phyloP scores from a whole-genome alignment of 2,797 vertebrate species.

The Euthynnus affinis region DNA sequence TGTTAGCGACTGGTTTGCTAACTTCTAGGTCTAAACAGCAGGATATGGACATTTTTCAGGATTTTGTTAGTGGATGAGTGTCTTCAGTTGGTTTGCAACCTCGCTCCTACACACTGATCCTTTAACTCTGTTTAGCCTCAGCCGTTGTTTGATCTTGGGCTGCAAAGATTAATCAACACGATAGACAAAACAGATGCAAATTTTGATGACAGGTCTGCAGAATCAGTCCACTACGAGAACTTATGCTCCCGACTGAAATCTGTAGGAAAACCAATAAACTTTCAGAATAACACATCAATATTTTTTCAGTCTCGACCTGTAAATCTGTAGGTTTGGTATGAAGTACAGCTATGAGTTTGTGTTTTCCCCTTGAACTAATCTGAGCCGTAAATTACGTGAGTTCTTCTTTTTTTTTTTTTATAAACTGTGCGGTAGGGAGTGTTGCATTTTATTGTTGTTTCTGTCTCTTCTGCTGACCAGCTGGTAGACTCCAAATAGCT shows the following conservation, averaged over 20 bases:
- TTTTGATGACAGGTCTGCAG: neutral
- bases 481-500: conserved; percentile 40
- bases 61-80: neutral
- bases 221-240: neutral
- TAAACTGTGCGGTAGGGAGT: conserved; percentile 12
- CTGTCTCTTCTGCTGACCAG: conserved; percentile 41
- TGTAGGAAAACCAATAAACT: neutral
- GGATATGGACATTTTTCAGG: neutral
- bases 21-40: neutral
- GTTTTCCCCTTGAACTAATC: conserved; percentile 36
- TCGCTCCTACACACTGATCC: too few species aligned
- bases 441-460: conserved; percentile 24
- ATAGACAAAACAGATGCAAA: conserved; percentile 10
- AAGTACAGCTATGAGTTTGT: neutral
- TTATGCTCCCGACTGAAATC: neutral
- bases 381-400: conserved; percentile 10
- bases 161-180: conserved; percentile 6
- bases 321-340: neutral
- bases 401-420: conserved; percentile 1
- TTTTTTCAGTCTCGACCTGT: neutral
- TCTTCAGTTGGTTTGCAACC: too few species aligned
- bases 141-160: neutral
- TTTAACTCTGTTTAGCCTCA: neutral
- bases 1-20: neutral
- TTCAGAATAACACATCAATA: neutral